Percentiles rank a stretch among this genome's conserved stretches.
phyloP scores from a whole-genome alignment of 2,888 invertebrate genomes.

The Lochmaea crataegi region DNA sequence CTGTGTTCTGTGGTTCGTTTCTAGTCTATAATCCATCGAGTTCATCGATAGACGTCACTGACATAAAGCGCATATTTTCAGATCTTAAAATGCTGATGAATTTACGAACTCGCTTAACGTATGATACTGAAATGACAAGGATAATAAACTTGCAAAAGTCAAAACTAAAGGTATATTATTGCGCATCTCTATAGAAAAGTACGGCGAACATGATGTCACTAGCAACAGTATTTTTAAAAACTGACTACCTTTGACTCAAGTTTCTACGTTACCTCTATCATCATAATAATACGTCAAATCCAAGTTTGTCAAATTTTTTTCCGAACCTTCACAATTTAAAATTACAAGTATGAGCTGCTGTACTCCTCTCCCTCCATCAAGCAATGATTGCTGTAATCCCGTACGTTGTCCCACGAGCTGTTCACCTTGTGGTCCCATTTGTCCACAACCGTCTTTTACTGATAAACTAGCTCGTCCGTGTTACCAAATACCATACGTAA shows the following conservation, averaged over 20 bases:
- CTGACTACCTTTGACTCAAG: background rate
- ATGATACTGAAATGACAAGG: no score
- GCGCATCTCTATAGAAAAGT: no score
- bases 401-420: constrained; percentile 2
- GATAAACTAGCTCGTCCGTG: constrained; percentile 36
- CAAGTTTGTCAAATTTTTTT: background rate
- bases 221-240: no score
- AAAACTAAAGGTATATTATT: no score
- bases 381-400: background rate
- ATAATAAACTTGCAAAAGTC: no score
- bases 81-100: no score
- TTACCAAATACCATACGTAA: constrained; percentile 35
- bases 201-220: no score
- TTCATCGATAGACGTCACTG: no score
- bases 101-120: no score
- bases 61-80: no score
- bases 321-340: background rate
- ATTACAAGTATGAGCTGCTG: constrained; percentile 12
- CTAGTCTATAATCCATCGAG: no score
- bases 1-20: no score
- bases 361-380: constrained; percentile 5
- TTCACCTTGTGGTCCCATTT: constrained; percentile 6
- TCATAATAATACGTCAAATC: constrained; percentile 8
- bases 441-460: constrained; percentile 9
- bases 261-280: background rate